Base-by-base conservation (phyloP, 2,797 vertebrate species). In the Paramormyrops hopkinsi region DNA sequence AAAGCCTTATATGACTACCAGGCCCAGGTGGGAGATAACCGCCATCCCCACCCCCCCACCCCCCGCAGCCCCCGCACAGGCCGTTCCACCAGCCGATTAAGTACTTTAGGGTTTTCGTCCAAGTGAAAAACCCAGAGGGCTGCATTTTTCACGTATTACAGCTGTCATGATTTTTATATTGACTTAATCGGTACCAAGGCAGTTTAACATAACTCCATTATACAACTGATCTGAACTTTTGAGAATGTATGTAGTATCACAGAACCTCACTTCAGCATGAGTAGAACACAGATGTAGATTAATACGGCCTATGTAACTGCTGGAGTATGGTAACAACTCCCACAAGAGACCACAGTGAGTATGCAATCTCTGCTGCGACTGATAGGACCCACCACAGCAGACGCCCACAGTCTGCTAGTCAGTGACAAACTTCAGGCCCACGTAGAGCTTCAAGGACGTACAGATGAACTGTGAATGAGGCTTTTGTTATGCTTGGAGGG, bases 1-100 rank as follows among this genome's bases (percentile, higher is more conserved):
- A 92, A 92, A 88, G 98, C 93, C 0, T 93, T 97, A 65, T 99
- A 98, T 17, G 94, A 97, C 89, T 99, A 97, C 90, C 89, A 9
- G 1, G 97, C 97, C 59, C 97, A 96, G 97, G 98, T 99, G 82
- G 62, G 89, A 29, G 9, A 65, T 4, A 14, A 14, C 8, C 62
- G 6, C 19, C 54, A 54, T 51, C 14, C 0, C 7, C 33, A 1
- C 44, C 14, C 29, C 76, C 14, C 8, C 33, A 4, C 25, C 4
- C 4, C 6, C 17, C 12, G 62, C 14, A 62, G 14, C 22, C 73
- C 51, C 6, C 1, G 0, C n/a, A 17, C 29, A 17, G 54, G 2
- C 41, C 9, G 41, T n/a, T n/a, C 4, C 50, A 59, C 1, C 41
- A 56, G 7, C 83, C 33, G 93, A 82, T 1, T 88, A 4, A 25